Percentiles rank a stretch among this genome's conserved stretches.
Evolutionary conservation across 1,140 invertebrate genomes (phyloP).

Genomic region (Sycophaga agraensis): DNA sequence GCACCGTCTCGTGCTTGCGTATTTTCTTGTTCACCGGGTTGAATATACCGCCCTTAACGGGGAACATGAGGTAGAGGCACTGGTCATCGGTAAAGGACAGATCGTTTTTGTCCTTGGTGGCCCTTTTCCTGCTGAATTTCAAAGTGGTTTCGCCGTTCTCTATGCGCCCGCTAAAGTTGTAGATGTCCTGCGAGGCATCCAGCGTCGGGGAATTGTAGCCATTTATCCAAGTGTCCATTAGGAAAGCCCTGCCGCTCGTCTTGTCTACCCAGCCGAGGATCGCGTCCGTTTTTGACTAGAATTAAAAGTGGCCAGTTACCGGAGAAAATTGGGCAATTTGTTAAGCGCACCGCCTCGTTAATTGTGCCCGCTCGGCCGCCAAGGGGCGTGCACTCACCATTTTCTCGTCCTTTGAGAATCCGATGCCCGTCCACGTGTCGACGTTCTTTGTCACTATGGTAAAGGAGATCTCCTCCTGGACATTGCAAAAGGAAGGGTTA

Average conservation of each 20-base stretch:
- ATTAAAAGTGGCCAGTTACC: too few relatives aligned
- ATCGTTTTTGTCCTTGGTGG: constrained; percentile 76
- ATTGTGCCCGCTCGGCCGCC: too few relatives aligned
- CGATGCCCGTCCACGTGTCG: constrained; percentile 91
- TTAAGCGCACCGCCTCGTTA: too few relatives aligned
- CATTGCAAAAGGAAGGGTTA: not conserved
- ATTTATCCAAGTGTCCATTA: constrained; percentile 86
- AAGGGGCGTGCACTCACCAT: too few relatives aligned
- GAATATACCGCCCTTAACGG: constrained; percentile 79
- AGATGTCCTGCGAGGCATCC: constrained; percentile 76
- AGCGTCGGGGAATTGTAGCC: constrained; percentile 76
- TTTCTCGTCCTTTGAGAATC: constrained; percentile 81
- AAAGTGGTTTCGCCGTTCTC: constrained; percentile 78
- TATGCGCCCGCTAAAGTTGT: constrained; percentile 68
- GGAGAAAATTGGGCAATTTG: too few relatives aligned
- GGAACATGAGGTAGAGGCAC: constrained; percentile 88
- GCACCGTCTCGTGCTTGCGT: constrained; percentile 75
- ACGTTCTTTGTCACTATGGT: constrained; percentile 80
- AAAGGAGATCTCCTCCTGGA: constrained; percentile 79
- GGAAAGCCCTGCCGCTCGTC: constrained; percentile 71
- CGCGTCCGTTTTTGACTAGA: constrained; percentile 76
- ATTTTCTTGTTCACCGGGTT: constrained; percentile 85
- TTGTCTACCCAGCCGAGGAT: constrained; percentile 85
- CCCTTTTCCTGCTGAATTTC: constrained; percentile 76
- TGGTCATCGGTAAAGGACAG: constrained; percentile 79